These are phyloP conservation scores for Ophion costatus DNA, from an alignment of 2,888 invertebrate genomes.

Conservation along the genomic window DNA sequence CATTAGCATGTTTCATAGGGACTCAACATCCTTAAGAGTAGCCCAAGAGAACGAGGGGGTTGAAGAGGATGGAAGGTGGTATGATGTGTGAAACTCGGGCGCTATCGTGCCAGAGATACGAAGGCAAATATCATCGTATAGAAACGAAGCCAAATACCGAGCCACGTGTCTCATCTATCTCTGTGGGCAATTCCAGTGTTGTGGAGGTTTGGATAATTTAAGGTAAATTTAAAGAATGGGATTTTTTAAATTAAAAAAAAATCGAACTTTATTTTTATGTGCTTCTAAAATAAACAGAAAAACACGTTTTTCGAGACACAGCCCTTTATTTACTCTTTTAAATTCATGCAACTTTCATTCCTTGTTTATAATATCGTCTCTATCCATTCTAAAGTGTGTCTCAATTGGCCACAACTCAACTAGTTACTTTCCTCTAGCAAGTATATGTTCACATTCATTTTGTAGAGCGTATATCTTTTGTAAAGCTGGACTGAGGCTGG, in stretches of 20 bases:
- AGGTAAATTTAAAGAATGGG: too few relatives aligned
- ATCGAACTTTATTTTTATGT: neutral
- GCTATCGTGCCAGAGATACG: too few relatives aligned
- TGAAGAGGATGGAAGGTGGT: neutral
- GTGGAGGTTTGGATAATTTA: too few relatives aligned
- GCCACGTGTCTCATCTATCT: too few relatives aligned
- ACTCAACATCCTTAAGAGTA: too few relatives aligned
- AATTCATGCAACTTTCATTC: neutral
- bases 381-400: neutral
- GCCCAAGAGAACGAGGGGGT: neutral
- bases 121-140: too few relatives aligned
- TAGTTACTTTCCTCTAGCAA: neutral
- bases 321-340: too few relatives aligned
- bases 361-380: neutral
- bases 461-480: neutral
- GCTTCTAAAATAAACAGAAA: neutral
- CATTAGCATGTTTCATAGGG: too few relatives aligned
- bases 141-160: too few relatives aligned
- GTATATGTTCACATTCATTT: neutral
- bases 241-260: too few relatives aligned
- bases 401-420: neutral
- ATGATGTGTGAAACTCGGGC: too few relatives aligned
- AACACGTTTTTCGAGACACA: neutral
- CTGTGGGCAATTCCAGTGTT: too few relatives aligned
- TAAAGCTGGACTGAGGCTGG: neutral